Evolutionary conservation across 2,888 invertebrate genomes (phyloP).

Genomic region (Scaptomyza polygonia): DNA sequence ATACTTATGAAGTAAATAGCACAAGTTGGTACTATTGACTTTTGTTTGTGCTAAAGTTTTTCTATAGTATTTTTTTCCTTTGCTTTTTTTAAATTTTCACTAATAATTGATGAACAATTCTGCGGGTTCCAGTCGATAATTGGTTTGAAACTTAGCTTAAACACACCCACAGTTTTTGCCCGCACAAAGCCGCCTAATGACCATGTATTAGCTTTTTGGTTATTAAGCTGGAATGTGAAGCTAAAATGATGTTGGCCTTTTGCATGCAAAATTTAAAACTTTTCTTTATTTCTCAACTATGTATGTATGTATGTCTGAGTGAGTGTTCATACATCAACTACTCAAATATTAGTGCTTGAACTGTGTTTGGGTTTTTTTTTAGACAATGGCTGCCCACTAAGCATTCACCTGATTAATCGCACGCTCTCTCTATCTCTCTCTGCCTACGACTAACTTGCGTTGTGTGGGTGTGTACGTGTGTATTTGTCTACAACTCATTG

Average conservation of each 20-base stretch:
- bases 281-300: too few species aligned
- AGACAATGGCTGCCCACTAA: constrained; percentile 35
- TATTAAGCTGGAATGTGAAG: constrained; percentile 7
- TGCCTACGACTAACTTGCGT: constrained; percentile 1
- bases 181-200: not conserved
- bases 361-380: constrained; percentile 2
- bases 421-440: constrained; percentile 9
- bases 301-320: not conserved
- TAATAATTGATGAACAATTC: not conserved
- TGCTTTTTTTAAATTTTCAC: not conserved
- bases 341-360: constrained; percentile 6
- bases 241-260: not conserved
- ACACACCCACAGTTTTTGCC: not conserved
- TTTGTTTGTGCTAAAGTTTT: not conserved
- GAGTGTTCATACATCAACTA: constrained; percentile 6
- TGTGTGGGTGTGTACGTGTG: constrained; percentile 5
- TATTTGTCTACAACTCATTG: constrained; percentile 38
- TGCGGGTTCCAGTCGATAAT: not conserved
- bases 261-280: constrained; percentile 7
- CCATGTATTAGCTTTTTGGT: not conserved
- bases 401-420: constrained; percentile 32
- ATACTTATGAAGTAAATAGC: too few species aligned
- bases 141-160: not conserved
- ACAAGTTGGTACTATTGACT: too few species aligned
- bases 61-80: not conserved